Evolutionary conservation across 2,888 invertebrate genomes (phyloP), one percentile per base, ranked within the genome.

Genomic region (Nezara viridula): DNA sequence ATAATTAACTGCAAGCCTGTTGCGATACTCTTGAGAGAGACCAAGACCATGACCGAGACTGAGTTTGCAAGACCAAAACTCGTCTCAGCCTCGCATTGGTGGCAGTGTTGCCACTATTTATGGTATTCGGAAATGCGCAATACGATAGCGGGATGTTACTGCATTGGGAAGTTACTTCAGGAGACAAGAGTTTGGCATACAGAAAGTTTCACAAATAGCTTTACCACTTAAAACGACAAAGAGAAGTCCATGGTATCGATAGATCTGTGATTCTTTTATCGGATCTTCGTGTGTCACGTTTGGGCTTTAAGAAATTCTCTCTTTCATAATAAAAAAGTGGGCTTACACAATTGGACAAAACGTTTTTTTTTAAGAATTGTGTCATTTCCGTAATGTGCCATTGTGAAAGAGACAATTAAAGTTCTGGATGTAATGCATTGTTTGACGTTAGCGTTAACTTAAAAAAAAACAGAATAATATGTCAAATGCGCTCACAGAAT

Each of bases 281-380:
- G 66, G 37, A 73, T 73, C 66, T 73, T 37, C 66, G 66, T 73
- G 66, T 73, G 66, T 37, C 66, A 73, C 66, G 66, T 73, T 37
- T 7, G 21, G 37, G 19, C 66, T 73, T 73, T 37, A 19, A 37
- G 37, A 37, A 73, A 73, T 73, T 73, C 66, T 37, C 37, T 19
- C 32, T 73, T 73, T 73, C 66, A 73, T 73, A 73, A 73, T 7
- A 73, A 73, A 73, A 60, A 73, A 6, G 19, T 19, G 16, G 19
- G 9, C 32, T 73, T 73, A 19, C 37, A 32, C 37, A 73, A 73
- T 7, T 73, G 32, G 66, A 9, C 66, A 73, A 73, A 73, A 37
- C 19, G 66, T 19, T 37, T 73, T 73, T 60, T 27, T 73, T 37
- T 73, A 73, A 4, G 19, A 73, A 21, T 73, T 19, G 37, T 73